Base-by-base conservation (phyloP, 2,113 vertebrate species). In the Thunnus maccoyii region DNA sequence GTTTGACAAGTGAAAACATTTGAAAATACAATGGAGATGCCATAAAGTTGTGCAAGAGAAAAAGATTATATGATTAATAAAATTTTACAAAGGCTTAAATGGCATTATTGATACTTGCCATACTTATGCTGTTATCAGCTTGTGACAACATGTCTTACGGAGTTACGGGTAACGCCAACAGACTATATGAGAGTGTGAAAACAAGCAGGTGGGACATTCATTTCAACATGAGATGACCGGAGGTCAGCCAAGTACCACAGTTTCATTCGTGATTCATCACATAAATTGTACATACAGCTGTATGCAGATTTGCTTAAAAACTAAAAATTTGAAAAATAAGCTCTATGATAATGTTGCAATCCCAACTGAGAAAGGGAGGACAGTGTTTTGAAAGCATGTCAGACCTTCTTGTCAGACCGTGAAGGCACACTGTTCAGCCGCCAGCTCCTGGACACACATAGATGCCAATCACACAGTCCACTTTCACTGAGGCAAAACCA, bases 141-240 rank as follows among this genome's bases (percentile, higher is more conserved):
- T 41, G 36, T 41, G 36, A 9, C 36, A 41, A 41, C 36, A 9
- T 41, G 25, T 46, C 17, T 75, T 22, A 3, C 25, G 25, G 71
- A 41, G 36, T 41, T 41, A 41, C 36, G 7, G 32, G 36, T 36
- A 60, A 30, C 50, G 47, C n/a, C 9, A 36, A 48, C 54, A 2
- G 30, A 62, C 30, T 16, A 27, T 48, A 8, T 36, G 32, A 22
- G 17, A 27, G 20, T 47, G 25, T 68, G 60, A 80, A 36, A 63
- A 74, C 41, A 41, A 65, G 69, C 58, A 78, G 71, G 66, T 84
- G 79, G 71, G 57, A 80, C 8, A 5, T 44, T 77, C 32, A 50
- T 44, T 13, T 10, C 51, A 57, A 22, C 20, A 30, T 16, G 22
- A 56, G 48, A n/a, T 11, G 3, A 12, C 16, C 16, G 2, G 63